Evolutionary conservation across 2,888 invertebrate species (phyloP).

Genomic region (Hymenopus coronatus): DNA sequence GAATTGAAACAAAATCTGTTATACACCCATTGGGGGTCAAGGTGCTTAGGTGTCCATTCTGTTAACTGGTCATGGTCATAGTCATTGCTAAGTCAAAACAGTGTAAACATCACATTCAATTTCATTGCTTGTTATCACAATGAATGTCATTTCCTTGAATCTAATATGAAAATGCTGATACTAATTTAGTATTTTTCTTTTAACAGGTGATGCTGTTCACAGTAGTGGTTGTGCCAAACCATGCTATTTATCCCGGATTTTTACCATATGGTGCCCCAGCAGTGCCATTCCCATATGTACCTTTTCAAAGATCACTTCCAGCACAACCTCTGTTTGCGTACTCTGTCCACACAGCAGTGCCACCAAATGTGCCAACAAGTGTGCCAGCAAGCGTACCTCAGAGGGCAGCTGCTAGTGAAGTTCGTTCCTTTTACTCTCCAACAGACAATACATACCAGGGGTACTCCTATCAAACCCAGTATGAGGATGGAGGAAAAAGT

Average conservation of each 20-base stretch:
- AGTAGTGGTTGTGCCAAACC: neutral
- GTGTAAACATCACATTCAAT: too few relatives aligned
- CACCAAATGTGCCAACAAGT: neutral
- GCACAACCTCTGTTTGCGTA: slow-evolving; percentile 2
- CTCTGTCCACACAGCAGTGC: neutral
- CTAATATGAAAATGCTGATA: too few relatives aligned
- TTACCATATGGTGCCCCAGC: neutral
- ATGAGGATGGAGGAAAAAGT: slow-evolving; percentile 21
- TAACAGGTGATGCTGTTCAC: neutral
- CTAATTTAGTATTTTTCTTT: neutral
- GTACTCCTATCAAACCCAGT: slow-evolving; percentile 21
- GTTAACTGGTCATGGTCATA: too few relatives aligned
- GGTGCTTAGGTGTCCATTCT: too few relatives aligned
- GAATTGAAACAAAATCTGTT: too few relatives aligned
- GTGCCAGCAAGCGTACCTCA: neutral
- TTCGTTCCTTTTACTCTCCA: neutral
- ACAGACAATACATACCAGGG: slow-evolving; percentile 15
- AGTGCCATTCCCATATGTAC: neutral
- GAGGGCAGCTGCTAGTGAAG: neutral
- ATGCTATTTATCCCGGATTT: neutral
- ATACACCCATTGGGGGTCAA: too few relatives aligned
- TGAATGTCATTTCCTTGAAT: too few relatives aligned
- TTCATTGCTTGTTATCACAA: too few relatives aligned
- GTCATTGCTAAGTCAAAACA: too few relatives aligned
- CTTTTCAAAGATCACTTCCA: neutral